Percentiles rank a stretch among this genome's conserved stretches.
phyloP scores from a whole-genome alignment of 2,113 vertebrate species.

The Lasiurus cinereus region DNA sequence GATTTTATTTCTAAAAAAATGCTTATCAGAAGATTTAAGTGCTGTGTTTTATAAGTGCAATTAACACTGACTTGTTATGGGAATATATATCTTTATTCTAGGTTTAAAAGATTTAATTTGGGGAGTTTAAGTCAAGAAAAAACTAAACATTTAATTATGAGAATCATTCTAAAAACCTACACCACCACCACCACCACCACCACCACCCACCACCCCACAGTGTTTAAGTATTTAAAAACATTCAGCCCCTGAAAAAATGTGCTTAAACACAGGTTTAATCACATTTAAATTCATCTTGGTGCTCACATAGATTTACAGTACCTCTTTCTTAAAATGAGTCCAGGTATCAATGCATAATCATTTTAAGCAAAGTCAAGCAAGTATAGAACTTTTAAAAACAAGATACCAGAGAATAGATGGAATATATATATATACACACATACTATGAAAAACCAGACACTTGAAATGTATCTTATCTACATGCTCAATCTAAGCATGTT shows the following conservation, averaged over 20 bases:
- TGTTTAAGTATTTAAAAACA: constrained; percentile 56
- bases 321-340: constrained; percentile 65
- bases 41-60: constrained; percentile 25
- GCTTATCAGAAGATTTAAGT: constrained; percentile 31
- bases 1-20: constrained; percentile 53
- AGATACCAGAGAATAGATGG: not conserved
- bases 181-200: too few relatives aligned
- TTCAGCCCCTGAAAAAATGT: constrained; percentile 37
- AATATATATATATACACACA: too few relatives aligned
- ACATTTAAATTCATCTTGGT: constrained; percentile 38
- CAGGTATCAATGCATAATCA: not conserved
- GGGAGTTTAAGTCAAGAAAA: constrained; percentile 4
- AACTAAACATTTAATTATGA: constrained; percentile 43
- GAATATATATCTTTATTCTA: constrained; percentile 20
- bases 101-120: constrained; percentile 53
- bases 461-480: constrained; percentile 7
- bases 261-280: constrained; percentile 51
- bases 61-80: constrained; percentile 37
- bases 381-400: constrained; percentile 25
- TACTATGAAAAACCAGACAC: constrained; percentile 36
- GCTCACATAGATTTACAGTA: not conserved
- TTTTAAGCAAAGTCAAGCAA: constrained; percentile 51
- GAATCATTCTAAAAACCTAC: constrained; percentile 51
- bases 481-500: not conserved
- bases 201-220: not conserved